Percentiles rank a stretch among this genome's conserved stretches.
These are phyloP conservation scores for Podotricha telesiphe DNA, from an alignment of 2,888 invertebrate genomes.

Conservation along the genomic window DNA sequence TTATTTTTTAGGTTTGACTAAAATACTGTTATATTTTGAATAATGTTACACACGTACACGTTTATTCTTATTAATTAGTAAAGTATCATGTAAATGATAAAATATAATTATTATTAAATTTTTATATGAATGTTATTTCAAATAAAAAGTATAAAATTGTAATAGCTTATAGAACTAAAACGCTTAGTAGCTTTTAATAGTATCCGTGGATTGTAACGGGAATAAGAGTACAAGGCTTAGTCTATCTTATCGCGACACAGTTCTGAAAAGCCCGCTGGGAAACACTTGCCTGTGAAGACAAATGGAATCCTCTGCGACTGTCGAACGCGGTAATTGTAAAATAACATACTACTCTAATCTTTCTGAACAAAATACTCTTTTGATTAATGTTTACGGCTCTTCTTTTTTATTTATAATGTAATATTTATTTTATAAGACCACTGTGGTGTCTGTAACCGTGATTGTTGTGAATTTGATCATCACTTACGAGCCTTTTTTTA, in stretches of 20 bases:
- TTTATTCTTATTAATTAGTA: too few species aligned
- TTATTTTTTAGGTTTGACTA: too few species aligned
- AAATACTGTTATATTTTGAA: too few species aligned
- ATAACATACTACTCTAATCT: conserved; percentile 52
- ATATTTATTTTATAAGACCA: background rate
- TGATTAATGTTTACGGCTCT: conserved; percentile 26
- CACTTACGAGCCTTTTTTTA: too few species aligned
- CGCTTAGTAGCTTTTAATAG: conserved; percentile 39
- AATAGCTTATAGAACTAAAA: conserved; percentile 5
- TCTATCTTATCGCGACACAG: conserved; percentile 68
- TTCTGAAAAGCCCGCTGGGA: conserved; percentile 71
- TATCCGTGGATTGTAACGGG: conserved; percentile 54
- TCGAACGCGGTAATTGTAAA: conserved; percentile 60
- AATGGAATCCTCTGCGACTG: conserved; percentile 65
- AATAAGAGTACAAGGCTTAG: conserved; percentile 72
- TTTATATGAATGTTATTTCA: too few species aligned
- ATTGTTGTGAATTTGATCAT: background rate
- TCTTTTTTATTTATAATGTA: conserved; percentile 10
- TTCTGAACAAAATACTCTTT: conserved; percentile 25
- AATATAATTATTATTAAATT: too few species aligned
- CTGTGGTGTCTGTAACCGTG: too few species aligned
- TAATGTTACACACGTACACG: too few species aligned
- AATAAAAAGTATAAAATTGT: background rate
- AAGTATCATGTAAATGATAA: too few species aligned
- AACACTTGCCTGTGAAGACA: conserved; percentile 70